These are phyloP conservation scores for Drosophila nikananu DNA, from an alignment of 1,140 invertebrate genomes.

Conservation along the genomic window DNA sequence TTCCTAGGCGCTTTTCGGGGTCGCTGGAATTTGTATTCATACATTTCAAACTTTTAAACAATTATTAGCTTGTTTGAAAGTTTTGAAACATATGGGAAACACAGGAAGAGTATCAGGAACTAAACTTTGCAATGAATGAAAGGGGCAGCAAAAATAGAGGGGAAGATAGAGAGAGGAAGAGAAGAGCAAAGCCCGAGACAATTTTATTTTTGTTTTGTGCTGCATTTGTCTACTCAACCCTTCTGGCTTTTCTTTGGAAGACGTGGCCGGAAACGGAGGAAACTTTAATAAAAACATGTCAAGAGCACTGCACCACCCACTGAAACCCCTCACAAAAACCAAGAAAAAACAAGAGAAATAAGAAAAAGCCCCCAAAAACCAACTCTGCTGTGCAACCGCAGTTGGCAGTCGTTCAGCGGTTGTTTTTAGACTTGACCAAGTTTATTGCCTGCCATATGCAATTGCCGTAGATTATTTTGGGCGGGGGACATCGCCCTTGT, in stretches of 20 bases:
- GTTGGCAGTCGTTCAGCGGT: slow-evolving; percentile 44
- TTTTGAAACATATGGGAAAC: slow-evolving; percentile 12
- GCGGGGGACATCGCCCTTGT: slow-evolving; percentile 28
- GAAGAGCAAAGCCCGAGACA: slow-evolving; percentile 1
- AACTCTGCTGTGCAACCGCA: slow-evolving; percentile 30
- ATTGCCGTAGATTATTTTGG: slow-evolving; percentile 78
- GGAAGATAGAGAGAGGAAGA: neutral
- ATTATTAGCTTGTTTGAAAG: slow-evolving; percentile 16
- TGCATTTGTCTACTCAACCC: slow-evolving; percentile 15
- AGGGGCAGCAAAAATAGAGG: neutral
- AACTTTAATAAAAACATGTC: slow-evolving; percentile 83
- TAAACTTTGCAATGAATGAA: neutral
- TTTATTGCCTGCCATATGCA: slow-evolving; percentile 81
- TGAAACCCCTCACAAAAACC: neutral
- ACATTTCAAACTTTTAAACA: slow-evolving; percentile 17
- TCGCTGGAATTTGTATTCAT: slow-evolving; percentile 1
- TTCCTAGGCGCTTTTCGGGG: neutral
- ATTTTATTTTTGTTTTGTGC: slow-evolving; percentile 36
- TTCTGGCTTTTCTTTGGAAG: neutral
- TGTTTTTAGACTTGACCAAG: slow-evolving; percentile 80
- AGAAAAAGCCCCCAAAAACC: slow-evolving; percentile 16
- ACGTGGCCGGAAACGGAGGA: slow-evolving; percentile 54
- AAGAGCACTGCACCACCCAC: slow-evolving; percentile 53
- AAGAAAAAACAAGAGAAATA: neutral
- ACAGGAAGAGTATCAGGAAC: slow-evolving; percentile 16